A percentile compares a stretch with the other conserved stretches of the same genome.
Conservation (phyloP, 2,888 invertebrate species). For the Cheiracanthium punctorium region DNA sequence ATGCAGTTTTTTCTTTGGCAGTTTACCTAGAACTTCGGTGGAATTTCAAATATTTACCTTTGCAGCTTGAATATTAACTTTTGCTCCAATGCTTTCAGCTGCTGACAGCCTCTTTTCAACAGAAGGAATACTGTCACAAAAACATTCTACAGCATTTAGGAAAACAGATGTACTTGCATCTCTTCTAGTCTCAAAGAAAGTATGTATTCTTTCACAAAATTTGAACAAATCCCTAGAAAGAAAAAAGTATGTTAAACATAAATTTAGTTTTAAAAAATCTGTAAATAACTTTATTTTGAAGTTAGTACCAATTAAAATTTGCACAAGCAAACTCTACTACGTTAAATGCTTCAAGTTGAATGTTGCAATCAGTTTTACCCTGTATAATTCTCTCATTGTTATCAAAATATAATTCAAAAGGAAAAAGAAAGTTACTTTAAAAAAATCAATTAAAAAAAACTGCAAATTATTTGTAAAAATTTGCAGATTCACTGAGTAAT, state of each 20-base stretch:
- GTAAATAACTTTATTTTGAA: too few relatives aligned
- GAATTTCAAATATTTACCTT: conserved; percentile 56
- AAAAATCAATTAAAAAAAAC: too few relatives aligned
- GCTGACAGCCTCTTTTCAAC: conserved; percentile 80
- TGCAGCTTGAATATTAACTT: conserved; percentile 82
- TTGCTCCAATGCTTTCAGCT: conserved; percentile 85
- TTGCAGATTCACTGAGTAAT: not conserved
- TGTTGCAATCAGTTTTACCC: too few relatives aligned
- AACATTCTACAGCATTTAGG: conserved; percentile 93
- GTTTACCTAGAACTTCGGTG: too few relatives aligned
- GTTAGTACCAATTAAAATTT: too few relatives aligned
- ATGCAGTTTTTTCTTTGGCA: too few relatives aligned
- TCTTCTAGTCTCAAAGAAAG: conserved; percentile 82
- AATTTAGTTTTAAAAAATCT: not conserved
- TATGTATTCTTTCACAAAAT: conserved; percentile 88
- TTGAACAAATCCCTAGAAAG: conserved; percentile 86
- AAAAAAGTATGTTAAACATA: not conserved
- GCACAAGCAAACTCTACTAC: too few relatives aligned
- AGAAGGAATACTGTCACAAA: conserved; percentile 86
- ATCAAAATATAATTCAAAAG: too few relatives aligned
- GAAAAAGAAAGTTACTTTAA: too few relatives aligned
- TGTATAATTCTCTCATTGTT: too few relatives aligned
- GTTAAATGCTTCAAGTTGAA: too few relatives aligned
- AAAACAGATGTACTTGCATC: conserved; percentile 79
- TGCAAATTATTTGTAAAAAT: not conserved